These are phyloP conservation scores for Hypsopygia costalis DNA, from an alignment of 2,888 invertebrate genomes.

Conservation along the genomic window DNA sequence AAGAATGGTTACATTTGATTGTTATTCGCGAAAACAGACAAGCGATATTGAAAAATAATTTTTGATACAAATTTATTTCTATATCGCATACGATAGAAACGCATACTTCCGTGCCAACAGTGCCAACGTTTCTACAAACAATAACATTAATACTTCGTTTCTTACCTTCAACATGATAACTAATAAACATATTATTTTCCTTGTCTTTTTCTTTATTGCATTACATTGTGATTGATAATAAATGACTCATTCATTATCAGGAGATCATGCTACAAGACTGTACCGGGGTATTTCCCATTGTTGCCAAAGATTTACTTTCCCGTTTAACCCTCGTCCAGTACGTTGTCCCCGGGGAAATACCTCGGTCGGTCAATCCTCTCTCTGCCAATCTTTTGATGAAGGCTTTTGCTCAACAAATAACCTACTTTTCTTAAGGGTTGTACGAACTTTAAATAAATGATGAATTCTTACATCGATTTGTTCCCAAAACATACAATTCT, in stretches of 20 bases:
- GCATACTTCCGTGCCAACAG: no score
- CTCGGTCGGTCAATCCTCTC: slow-evolving; percentile 47
- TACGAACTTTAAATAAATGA: no score
- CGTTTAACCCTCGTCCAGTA: slow-evolving; percentile 26
- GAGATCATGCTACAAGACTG: slow-evolving; percentile 10
- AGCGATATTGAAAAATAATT: no score
- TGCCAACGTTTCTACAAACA: no score
- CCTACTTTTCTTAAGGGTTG: slow-evolving; percentile 6
- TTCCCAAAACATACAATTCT: no score
- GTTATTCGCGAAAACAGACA: no score
- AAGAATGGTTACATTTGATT: no score
- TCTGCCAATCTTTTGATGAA: slow-evolving; percentile 32
- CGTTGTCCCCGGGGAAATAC: slow-evolving; percentile 48
- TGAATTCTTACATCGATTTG: no score
- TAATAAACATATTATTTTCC: slow-evolving; percentile 4
- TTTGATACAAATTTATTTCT: no score
- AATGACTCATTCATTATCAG: not conserved
- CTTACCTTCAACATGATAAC: no score
- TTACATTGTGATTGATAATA: not conserved
- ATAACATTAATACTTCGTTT: no score
- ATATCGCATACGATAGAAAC: no score
- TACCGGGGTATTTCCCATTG: slow-evolving; percentile 6
- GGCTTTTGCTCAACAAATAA: slow-evolving; percentile 15
- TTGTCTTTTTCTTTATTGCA: not conserved
- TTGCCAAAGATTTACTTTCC: slow-evolving; percentile 26